Base-by-base conservation (phyloP, 2,888 invertebrate species). In the Strigamia maritima region DNA sequence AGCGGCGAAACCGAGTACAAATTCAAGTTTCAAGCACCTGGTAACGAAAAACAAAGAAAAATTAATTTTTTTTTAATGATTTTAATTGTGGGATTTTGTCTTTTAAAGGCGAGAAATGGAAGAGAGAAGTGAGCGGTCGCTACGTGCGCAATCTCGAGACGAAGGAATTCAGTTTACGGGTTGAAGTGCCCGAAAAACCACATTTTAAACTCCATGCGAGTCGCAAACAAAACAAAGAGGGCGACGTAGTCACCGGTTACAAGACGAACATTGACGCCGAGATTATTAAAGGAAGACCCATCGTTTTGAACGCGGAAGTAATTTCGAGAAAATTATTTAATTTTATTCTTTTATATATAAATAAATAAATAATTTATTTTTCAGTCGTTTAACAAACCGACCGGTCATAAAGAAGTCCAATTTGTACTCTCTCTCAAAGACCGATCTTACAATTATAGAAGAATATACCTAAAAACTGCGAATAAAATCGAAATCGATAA, bases 11-110 rank as follows among this genome's bases (percentile, higher is more conserved):
- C 2, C 0, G 24, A 26, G n/a, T 31, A 74, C 8, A 35, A 74
- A 74, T 26, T 78, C 19, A 28, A 78, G 4, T 78, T 78, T 24
- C 14, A 78, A 78, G 78, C 78, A 22, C 78, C 78, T 26, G 78
- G 78, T 78, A 78, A 28, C 16, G 24, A 16, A 44, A 16, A n/a
- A 4, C 7, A n/a, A 14, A 60, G 2, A 1, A 26, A 75, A 10
- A 31, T 0, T 6, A 60, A 4, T 19, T 60, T 60, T 75, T 2
- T 31, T 2, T 26, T 75, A 75, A 4, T 24, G 1, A 1, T 75
- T 38, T 75, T 24, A 4, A 12, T 22, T 60, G 8, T 7, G 4
- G 14, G 14, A 60, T 60, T 60, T 24, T 60, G 19, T 60, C 4
- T 75, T 40, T 38, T 35, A 1, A 28, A 75, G 75, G 75, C 6